Evolutionary conservation across 2,888 invertebrate species (phyloP), one percentile per base, ranked within the genome.

Genomic region (Thecocarcelia acutangulata): DNA sequence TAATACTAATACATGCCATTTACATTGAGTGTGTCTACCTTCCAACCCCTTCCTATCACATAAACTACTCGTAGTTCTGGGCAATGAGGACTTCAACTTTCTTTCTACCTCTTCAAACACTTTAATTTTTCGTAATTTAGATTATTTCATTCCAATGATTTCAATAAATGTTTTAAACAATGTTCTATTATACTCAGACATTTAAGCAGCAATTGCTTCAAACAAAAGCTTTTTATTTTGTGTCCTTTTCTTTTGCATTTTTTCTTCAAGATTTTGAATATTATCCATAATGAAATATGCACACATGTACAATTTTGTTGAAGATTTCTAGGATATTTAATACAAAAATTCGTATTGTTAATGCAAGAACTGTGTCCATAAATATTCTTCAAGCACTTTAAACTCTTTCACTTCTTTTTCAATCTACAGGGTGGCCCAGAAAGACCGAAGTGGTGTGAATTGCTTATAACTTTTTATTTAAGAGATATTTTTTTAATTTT

Each of bases 131-230:
- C 24, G 66, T 66, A 52, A 78, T 78, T 78, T 72, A 52, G 59
- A 66, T 72, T 78, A 78, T 64, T 72, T 44, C 72, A 72, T 78
- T 77, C 66, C 78, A 72, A 52, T 78, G 72, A 64, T 59, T 66
- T 56, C 54, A 56, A 58, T 64, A 70, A 50, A 50, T 50, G 72
- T 15, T 44, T 50, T 46, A 40, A 17, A 69, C 58, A 76, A 42
- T 61, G 56, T 46, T 46, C 58, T 58, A 17, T 19, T 64, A 58
- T 40, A 48, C 48, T 48, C 24, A 48, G n/a, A 37, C 37, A 59
- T 37, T 40, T 48, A 42, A 40, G 9, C 37, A 17, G 50, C 19
- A 40, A 5, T 40, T 19, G 28, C 21, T 54, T 58, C n/a, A 56
- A 37, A 11, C 24, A 21, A 48, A 70, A 50, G 21, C 15, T 48